Evolutionary conservation across 2,797 vertebrate genomes (phyloP).

Genomic region (Nyctibius grandis): DNA sequence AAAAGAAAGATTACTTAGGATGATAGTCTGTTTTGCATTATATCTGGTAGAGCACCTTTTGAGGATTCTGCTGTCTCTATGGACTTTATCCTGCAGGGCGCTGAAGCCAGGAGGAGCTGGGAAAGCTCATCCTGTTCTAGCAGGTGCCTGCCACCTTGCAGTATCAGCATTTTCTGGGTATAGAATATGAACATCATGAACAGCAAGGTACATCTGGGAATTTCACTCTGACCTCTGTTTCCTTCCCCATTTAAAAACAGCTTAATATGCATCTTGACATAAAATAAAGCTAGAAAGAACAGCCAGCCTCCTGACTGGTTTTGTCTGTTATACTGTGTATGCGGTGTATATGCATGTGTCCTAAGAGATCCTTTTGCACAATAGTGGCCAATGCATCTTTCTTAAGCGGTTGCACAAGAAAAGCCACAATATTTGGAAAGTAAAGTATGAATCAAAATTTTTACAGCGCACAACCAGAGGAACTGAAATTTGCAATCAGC

Average conservation of each 20-base stretch:
- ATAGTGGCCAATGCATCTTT: background rate
- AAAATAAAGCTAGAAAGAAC: background rate
- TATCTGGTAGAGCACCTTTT: background rate
- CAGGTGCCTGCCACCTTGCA: background rate
- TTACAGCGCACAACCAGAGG: conserved; percentile 31
- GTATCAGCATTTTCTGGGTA: background rate
- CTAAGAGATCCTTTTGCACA: conserved; percentile 18
- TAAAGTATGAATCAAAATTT: conserved; percentile 62
- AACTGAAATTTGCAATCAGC: conserved; percentile 62
- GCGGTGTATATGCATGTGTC: background rate
- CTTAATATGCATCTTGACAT: background rate
- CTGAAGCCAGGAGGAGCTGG: background rate
- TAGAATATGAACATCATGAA: background rate
- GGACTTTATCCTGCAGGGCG: background rate
- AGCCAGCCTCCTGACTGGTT: background rate
- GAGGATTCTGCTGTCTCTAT: background rate
- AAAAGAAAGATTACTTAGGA: background rate
- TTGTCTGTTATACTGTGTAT: background rate
- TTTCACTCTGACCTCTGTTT: background rate
- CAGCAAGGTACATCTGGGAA: background rate
- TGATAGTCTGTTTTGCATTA: background rate
- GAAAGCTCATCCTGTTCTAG: background rate
- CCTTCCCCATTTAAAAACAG: background rate
- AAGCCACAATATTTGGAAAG: conserved; percentile 52
- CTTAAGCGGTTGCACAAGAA: conserved; percentile 48